A percentile compares a stretch with the other conserved stretches of the same genome.
Conservation (phyloP, 2,797 vertebrate genomes). For the Eutrigla gurnardus region DNA sequence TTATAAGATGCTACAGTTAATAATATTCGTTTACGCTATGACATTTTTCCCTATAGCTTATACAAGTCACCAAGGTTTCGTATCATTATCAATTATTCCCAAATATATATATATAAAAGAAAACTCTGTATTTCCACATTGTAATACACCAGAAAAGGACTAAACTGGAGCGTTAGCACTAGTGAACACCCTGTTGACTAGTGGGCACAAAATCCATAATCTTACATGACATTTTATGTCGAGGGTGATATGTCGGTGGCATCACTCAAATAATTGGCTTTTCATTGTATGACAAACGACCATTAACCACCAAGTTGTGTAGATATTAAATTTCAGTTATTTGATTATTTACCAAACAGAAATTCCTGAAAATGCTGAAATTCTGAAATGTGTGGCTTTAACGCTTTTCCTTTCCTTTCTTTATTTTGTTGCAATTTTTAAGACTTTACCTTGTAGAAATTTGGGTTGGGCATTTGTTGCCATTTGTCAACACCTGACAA, state of each 20-base stretch:
- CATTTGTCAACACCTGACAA: not conserved
- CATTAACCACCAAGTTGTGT: not conserved
- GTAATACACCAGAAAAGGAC: not conserved
- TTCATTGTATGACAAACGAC: not conserved
- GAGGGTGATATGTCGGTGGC: not conserved
- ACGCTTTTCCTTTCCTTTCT: not conserved
- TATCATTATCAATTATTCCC: not conserved
- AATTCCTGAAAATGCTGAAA: not conserved
- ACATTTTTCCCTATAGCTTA: not conserved
- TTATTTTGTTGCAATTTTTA: not conserved
- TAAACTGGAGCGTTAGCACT: not conserved
- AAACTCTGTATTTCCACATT: not conserved
- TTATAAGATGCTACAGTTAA: not conserved
- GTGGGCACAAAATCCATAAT: not conserved
- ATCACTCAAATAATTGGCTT: not conserved
- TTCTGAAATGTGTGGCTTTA: not conserved
- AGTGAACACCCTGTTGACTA: not conserved
- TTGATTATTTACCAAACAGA: not conserved
- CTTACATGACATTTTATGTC: not conserved
- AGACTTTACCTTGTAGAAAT: not conserved
- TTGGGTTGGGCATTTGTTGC: not conserved
- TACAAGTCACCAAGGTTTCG: not conserved
- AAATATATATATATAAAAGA: not conserved
- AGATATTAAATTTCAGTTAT: not conserved
- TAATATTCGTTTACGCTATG: not conserved